Base-by-base conservation (phyloP, 2,888 invertebrate genomes). In the Habroteleia sp. region DNA sequence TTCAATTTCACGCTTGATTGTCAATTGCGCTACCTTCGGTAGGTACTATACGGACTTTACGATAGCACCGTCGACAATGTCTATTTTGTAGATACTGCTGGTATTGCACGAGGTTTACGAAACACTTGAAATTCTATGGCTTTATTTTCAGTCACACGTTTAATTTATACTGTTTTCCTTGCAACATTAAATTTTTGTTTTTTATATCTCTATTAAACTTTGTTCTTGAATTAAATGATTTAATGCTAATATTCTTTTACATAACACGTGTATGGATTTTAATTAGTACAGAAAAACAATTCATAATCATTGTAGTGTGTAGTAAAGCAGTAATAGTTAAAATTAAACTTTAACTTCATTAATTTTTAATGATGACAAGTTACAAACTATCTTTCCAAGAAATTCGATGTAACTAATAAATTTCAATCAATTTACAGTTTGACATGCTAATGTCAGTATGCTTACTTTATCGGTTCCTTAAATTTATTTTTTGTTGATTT, bases 341-440 rank as follows among this genome's bases (percentile, higher is more conserved):
- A 20, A 20, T 20, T 20, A 20, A 20, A 20, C 5, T 5, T 20
- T 25, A 3, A 25, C 1, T 27, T 31, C 41, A 68, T 58, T 50
- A 27, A 48, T 42, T 31, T 41, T 52, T 60, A 58, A 52, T 46
- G 33, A 56, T 27, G 48, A 44, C 11, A 41, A 35, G 25, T 50
- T 46, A 42, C 25, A 54, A 54, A 66, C 7, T 33, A 10, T 23
- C 10, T 41, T 68, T 68, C 58, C 4, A n/a, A 50, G 48, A 68
- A 58, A 17, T 58, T 25, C 29, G 27, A 8, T 37, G 14, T 29
- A 20, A 8, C 3, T 10, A 20, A 75, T 71, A 71, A 71, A 75
- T 76, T 72, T 52, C 20, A 68, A 76, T 72, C 46, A 76, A 58
- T 72, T 60, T 65, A 44, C 14, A 62, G 44, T 75, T 56, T 54